Conservation (phyloP, 2,797 vertebrate species). For the Hydrophis major region DNA sequence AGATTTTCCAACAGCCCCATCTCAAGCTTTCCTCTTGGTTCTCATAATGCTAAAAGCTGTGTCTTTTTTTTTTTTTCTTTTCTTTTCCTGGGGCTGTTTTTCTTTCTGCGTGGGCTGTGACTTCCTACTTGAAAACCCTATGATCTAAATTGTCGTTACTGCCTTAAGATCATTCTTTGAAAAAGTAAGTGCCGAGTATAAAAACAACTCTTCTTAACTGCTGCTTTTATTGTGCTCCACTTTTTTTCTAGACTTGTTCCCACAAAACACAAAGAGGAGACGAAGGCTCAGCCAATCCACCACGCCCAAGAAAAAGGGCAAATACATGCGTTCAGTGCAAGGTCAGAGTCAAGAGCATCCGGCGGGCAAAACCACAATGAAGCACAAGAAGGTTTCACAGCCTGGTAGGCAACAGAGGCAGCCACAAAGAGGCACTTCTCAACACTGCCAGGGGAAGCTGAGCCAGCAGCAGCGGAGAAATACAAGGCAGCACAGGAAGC, state of each 20-base stretch:
- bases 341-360: background rate
- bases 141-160: background rate
- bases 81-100: background rate
- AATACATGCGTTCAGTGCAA: accelerated
- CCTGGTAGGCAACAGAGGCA: accelerated
- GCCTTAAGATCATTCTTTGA: background rate
- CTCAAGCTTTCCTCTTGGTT: background rate
- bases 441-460: background rate
- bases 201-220: background rate
- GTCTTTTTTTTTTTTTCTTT: background rate
- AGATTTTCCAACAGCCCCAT: background rate
- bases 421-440: background rate
- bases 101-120: background rate
- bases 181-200: background rate
- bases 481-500: background rate
- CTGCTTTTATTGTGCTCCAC: background rate
- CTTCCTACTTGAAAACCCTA: background rate
- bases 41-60: background rate
- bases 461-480: background rate
- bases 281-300: background rate
- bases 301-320: background rate
- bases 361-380: background rate
- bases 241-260: slow-evolving; percentile 35
- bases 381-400: background rate
- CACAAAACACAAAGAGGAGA: slow-evolving; percentile 9